Conservation (phyloP, 2,113 vertebrate species). For the Podarcis raffonei region DNA sequence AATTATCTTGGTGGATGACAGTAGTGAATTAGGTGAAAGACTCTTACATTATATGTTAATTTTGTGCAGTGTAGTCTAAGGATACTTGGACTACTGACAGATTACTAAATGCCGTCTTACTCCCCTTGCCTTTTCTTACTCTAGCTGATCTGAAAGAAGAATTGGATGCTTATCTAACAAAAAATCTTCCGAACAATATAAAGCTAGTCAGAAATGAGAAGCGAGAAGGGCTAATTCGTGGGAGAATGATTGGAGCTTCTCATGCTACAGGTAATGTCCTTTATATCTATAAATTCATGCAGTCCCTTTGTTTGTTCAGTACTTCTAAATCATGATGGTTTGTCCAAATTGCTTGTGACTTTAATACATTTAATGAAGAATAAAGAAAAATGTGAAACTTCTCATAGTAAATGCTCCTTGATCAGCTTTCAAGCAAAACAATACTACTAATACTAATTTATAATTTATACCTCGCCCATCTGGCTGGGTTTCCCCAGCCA, state of each 20-base stretch:
- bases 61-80: background rate
- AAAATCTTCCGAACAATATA: constrained; percentile 81
- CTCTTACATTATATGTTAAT: background rate
- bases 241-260: constrained; percentile 94
- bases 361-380: background rate
- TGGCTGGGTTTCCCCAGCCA: too few relatives aligned
- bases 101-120: background rate
- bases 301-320: constrained; percentile 1
- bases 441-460: too few relatives aligned
- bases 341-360: background rate
- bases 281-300: accelerated
- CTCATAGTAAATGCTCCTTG: too few relatives aligned
- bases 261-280: constrained; percentile 85
- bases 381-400: too few relatives aligned
- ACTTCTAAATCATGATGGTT: background rate
- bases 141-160: constrained; percentile 91
- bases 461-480: too few relatives aligned
- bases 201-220: constrained; percentile 88
- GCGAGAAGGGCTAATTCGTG: constrained; percentile 93
- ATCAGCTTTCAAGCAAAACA: too few relatives aligned
- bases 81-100: background rate
- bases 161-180: constrained; percentile 81
- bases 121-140: constrained; percentile 29
- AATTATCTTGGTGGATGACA: constrained; percentile 93
- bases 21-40: constrained; percentile 88